phyloP scores from a whole-genome alignment of 2,797 vertebrate genomes.

The Premnoplex brunnescens region DNA sequence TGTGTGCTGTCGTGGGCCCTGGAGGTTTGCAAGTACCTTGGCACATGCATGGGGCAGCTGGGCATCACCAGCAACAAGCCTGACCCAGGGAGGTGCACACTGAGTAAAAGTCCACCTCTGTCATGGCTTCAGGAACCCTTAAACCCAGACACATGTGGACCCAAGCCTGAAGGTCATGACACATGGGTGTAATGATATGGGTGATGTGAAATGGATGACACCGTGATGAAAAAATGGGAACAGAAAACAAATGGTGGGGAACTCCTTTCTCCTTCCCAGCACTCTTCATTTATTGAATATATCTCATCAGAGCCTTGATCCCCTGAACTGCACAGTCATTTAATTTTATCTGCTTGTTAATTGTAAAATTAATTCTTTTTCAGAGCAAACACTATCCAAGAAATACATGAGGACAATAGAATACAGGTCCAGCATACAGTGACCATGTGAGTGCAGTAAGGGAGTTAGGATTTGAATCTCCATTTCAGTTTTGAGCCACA shows the following conservation, averaged over 20 bases:
- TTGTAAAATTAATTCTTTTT: background rate
- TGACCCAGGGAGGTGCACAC: accelerated
- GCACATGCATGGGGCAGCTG: accelerated
- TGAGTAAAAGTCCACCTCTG: background rate
- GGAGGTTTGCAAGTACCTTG: accelerated
- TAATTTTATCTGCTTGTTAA: background rate
- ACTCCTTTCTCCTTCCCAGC: background rate
- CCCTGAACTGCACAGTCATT: background rate
- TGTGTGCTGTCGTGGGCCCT: accelerated
- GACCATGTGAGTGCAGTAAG: background rate
- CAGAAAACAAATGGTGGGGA: accelerated
- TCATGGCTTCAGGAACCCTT: background rate
- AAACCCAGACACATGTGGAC: accelerated
- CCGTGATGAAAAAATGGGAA: background rate
- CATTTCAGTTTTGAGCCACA: background rate
- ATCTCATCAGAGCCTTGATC: background rate
- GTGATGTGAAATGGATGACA: background rate
- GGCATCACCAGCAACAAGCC: background rate
- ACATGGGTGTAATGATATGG: accelerated
- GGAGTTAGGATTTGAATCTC: background rate
- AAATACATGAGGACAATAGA: background rate
- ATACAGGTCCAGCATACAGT: background rate
- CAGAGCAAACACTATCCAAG: background rate
- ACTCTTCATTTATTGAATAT: background rate
- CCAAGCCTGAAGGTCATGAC: background rate